Evolutionary conservation across 2,888 invertebrate genomes (phyloP).

Genomic region (Drosophila infuscata): DNA sequence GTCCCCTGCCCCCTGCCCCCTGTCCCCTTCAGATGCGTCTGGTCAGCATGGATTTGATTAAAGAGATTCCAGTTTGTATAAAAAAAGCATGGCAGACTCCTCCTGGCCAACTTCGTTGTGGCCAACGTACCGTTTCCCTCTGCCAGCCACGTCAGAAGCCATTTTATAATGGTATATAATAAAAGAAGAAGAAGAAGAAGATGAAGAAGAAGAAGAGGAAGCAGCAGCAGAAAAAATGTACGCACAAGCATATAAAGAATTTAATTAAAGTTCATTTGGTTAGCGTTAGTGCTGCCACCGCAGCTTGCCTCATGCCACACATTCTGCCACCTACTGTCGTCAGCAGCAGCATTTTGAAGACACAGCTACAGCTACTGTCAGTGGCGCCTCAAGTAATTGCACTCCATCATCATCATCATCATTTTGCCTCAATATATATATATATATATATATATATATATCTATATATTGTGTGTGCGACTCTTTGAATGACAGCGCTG

Average conservation of each 20-base stretch:
- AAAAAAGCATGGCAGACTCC: neutral
- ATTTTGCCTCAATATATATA: conserved; percentile 28
- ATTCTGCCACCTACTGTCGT: neutral
- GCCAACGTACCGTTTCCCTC: no score
- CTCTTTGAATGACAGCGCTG: conserved; percentile 28
- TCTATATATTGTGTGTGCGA: conserved; percentile 3
- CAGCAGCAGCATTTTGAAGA: conserved; percentile 26
- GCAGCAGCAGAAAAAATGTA: conserved; percentile 43
- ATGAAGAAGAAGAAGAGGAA: conserved; percentile 6
- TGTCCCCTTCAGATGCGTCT: neutral
- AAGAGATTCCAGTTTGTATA: neutral
- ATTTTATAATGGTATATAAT: conserved; percentile 60
- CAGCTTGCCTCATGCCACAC: neutral
- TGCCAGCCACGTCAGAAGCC: conserved; percentile 18
- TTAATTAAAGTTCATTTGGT: conserved; percentile 76
- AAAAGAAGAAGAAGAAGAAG: no score
- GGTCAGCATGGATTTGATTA: conserved; percentile 5
- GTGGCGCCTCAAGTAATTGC: conserved; percentile 75
- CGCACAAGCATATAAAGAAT: conserved; percentile 69
- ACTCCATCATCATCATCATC: conserved; percentile 73
- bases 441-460: neutral
- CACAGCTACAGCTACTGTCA: conserved; percentile 52
- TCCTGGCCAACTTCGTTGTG: neutral
- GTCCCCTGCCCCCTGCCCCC: no score
- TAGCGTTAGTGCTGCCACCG: conserved; percentile 11